Evolutionary conservation across 1,140 invertebrate genomes (phyloP), one percentile per base, ranked within the genome.

Genomic region (Microvelia longipes): DNA sequence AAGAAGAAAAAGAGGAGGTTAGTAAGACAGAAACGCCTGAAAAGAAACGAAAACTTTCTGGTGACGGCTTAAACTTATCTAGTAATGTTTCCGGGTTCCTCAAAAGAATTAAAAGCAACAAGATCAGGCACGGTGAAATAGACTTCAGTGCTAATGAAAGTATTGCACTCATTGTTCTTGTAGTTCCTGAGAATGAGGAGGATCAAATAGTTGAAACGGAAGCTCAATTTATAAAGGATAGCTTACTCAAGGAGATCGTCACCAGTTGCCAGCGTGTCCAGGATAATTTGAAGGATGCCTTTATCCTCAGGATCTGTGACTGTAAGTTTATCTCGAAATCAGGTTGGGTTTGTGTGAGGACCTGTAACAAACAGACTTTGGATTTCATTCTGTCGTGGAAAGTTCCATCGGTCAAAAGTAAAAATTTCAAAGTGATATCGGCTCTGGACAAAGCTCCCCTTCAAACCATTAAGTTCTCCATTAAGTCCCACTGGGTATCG

Each of bases 21-120:
- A 30, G 24, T 71, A 30, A 65, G 70, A 66, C 19, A 63, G 68
- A 25, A 62, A 72, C 68, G 63, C 61, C 25, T 66, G 66, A 62
- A 63, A 67, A 70, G 68, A 27, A 60, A 62, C 60, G 28, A 13
- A n/a, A 68, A 70, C 13, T 69, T 35, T 11, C 24, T 24, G 15
- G 65, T 26, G 68, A 68, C 29, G 25, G 28, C 13, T 26, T 15
- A 11, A 50, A 50, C 5, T 50, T 50, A 50, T 11, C 5, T 50
- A 50, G 19, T 50, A 19, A 5, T 19, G 5, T 5, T 19, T 19
- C 5, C 35, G 19, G 19, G 19, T 50, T 50, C 19, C 5, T 50
- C 5, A 50, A 5, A 11, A 19, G 19, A 5, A 11, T 50, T 11
- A 50, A 50, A 50, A 19, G 5, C 19, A 11, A 5, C 19, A 50